Evolutionary conservation across 53 echinoderm and acorn worm genomes (phyloP).

Genomic region (Zoroaster sp.): DNA sequence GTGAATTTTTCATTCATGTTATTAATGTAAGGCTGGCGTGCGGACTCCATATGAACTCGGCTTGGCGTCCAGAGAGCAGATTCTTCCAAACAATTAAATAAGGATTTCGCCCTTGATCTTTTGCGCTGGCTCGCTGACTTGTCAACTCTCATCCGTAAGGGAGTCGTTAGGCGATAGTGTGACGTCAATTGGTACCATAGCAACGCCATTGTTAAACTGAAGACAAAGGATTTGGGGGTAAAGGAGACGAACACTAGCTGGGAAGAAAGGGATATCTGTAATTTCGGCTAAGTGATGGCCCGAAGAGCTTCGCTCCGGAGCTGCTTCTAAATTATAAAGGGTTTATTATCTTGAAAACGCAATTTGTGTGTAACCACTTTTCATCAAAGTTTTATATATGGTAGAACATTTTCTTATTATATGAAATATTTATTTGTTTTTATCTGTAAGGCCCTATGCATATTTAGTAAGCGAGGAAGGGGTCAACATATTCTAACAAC

Average conservation of each 20-base stretch:
- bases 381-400: too few relatives aligned
- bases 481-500: too few relatives aligned
- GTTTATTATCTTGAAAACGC: too few relatives aligned
- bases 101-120: constrained; percentile 45
- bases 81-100: constrained; percentile 52
- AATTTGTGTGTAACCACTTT: too few relatives aligned
- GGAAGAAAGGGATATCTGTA: background rate
- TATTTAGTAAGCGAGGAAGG: too few relatives aligned
- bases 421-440: too few relatives aligned
- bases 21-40: background rate
- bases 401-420: too few relatives aligned
- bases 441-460: too few relatives aligned
- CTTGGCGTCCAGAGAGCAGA: background rate
- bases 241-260: background rate
- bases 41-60: background rate
- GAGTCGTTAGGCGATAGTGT: constrained; percentile 19
- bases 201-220: constrained; percentile 24
- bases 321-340: background rate
- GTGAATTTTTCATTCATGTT: too few relatives aligned
- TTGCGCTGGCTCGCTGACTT: background rate
- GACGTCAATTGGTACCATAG: constrained; percentile 48
- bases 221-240: constrained; percentile 26
- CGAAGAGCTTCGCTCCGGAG: background rate
- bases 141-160: constrained; percentile 1
- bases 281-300: constrained; percentile 26